These are phyloP conservation scores for Lepidothrix coronata DNA, from an alignment of 2,113 vertebrate genomes.

Conservation along the genomic window DNA sequence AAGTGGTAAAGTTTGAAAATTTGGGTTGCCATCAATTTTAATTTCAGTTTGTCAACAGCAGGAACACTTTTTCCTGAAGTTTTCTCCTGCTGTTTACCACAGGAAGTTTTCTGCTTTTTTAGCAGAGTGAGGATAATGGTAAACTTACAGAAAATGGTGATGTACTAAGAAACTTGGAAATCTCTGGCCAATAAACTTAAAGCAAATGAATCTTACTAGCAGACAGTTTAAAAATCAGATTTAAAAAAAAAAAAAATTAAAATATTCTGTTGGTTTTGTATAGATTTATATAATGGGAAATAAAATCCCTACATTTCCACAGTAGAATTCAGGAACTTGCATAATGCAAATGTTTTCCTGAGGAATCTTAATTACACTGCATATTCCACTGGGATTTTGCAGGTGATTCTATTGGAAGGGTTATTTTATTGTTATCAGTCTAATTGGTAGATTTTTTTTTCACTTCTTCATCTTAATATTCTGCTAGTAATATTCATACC, in stretches of 20 bases:
- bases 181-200: background rate
- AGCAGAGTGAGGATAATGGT: background rate
- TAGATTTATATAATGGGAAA: background rate
- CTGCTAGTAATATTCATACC: background rate
- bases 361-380: background rate
- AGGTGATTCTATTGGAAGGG: background rate
- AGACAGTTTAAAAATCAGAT: background rate
- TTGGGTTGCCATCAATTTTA: background rate
- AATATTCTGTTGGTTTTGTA: background rate
- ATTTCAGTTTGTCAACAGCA: background rate
- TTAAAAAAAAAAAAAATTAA: background rate
- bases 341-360: background rate
- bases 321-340: background rate
- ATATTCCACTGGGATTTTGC: background rate
- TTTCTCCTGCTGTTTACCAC: background rate
- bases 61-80: background rate
- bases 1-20: background rate
- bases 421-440: background rate
- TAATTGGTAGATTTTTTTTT: background rate
- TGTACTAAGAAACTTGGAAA: background rate
- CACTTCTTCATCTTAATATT: background rate
- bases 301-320: background rate
- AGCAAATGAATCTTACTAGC: slow-evolving; percentile 51
- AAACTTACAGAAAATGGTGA: background rate
- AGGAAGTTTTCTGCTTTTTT: background rate